Evolutionary conservation across 2,797 vertebrate genomes (phyloP).

Genomic region (Cuniculus paca): DNA sequence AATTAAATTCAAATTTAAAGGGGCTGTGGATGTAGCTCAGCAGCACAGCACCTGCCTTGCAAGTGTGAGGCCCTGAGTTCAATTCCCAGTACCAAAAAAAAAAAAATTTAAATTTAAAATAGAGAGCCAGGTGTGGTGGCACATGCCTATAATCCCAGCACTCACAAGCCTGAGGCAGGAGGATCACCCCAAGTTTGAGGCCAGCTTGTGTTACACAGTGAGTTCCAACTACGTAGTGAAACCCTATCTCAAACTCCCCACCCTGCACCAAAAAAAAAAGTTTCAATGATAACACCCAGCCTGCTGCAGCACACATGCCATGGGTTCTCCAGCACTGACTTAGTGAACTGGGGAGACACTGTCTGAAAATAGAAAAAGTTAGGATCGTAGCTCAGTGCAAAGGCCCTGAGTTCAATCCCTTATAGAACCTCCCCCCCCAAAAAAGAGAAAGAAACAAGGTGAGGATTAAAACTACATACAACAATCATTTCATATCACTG

Average conservation of each 20-base stretch:
- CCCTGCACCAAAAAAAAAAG: no score
- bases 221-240: no score
- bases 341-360: not conserved
- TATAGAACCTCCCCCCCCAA: no score
- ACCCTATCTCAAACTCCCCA: no score
- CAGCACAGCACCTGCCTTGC: no score
- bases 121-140: not conserved
- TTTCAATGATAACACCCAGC: not conserved
- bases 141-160: not conserved
- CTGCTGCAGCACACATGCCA: not conserved
- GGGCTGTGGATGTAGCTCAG: no score
- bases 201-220: no score
- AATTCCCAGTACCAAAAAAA: no score
- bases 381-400: not conserved
- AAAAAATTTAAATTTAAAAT: no score
- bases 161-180: not conserved
- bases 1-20: not conserved
- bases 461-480: not conserved
- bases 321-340: not conserved
- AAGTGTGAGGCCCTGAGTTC: no score
- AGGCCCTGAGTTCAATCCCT: not conserved
- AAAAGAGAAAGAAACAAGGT: no score
- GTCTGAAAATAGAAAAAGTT: not conserved
- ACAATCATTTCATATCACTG: not conserved
- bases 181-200: no score